Evolutionary conservation across 2,113 vertebrate species (phyloP), one percentile per base, ranked within the genome.

Genomic region (Haemorhous mexicanus): DNA sequence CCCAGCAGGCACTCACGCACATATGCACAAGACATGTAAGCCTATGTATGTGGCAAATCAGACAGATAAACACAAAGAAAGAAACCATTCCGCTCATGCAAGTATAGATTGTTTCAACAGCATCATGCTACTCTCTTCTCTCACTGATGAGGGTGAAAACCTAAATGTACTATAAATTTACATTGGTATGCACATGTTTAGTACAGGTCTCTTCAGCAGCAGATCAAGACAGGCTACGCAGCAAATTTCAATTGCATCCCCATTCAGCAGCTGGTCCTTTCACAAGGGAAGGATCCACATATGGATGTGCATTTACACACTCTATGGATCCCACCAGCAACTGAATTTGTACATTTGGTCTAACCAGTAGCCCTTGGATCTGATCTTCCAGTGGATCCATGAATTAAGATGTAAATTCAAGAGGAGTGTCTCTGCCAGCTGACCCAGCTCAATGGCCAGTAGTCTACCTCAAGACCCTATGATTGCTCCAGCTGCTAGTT

Each of bases 31-130:
- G 10, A 28, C 6, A 14, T 13, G 8, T 16, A 32, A 23, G 11
- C 3, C 1, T 33, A 32, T 12, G 10, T 44, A 22, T 2, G 0
- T 63, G 58, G 33, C 22, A 21, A 46, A 3, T 46, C 27, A 37
- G 27, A 33, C 22, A 63, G 58, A 28, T 23, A 39, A 73, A 17
- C 22, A 63, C 11, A 13, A 32, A 44, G 22, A 37, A 46, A 33
- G 7, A 55, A 55, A 9, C 7, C 14, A 39, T 39, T 84, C 39
- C 21, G 13, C 13, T 62, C 14, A 22, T 0, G 0, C 47, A 73
- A 27, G 17, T 46, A 46, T 4, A 14, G 26, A 13, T 18, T 5
- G 26, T 55, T 18, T 32, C 46, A 52, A 72, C 6, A 37, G 33
- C 37, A 44, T 46, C 9, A 84, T 16, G 17, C 14, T 46, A 15